Conservation (phyloP, 2,113 vertebrate species). For the Poicephalus gulielmi region DNA sequence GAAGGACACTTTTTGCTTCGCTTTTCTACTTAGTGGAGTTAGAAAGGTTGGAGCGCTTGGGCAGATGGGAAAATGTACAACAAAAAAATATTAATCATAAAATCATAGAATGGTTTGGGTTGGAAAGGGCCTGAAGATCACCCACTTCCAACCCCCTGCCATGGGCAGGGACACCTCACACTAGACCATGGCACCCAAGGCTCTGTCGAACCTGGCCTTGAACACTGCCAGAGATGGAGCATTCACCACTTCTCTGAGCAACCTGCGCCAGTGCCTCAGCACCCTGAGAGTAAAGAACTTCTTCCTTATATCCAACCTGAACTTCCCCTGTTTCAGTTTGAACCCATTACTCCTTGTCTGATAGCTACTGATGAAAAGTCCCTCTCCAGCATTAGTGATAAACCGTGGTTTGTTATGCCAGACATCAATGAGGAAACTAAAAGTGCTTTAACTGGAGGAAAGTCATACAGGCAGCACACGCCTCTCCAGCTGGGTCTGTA, state of each 20-base stretch:
- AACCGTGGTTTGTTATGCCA: neutral
- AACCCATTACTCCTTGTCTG: neutral
- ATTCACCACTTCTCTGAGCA: neutral
- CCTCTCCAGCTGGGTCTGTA: neutral
- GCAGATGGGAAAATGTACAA: neutral
- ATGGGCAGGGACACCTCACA: fast-evolving
- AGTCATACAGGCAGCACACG: fast-evolving
- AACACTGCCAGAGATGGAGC: neutral
- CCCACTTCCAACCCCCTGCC: neutral
- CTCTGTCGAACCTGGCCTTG: neutral
- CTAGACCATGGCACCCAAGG: neutral
- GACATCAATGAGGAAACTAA: neutral
- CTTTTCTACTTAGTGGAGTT: neutral
- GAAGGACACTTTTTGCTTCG: neutral
- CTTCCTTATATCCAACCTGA: no score
- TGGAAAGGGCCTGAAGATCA: neutral
- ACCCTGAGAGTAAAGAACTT: neutral
- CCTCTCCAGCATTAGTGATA: neutral
- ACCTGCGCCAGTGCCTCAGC: fast-evolving
- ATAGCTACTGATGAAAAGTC: neutral
- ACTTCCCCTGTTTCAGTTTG: no score
- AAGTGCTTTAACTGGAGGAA: neutral
- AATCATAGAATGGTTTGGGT: neutral
- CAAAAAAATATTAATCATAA: neutral
- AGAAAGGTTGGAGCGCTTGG: neutral